Conservation (phyloP, 1,140 invertebrate species). For the Pseudomyrmex concolor region DNA sequence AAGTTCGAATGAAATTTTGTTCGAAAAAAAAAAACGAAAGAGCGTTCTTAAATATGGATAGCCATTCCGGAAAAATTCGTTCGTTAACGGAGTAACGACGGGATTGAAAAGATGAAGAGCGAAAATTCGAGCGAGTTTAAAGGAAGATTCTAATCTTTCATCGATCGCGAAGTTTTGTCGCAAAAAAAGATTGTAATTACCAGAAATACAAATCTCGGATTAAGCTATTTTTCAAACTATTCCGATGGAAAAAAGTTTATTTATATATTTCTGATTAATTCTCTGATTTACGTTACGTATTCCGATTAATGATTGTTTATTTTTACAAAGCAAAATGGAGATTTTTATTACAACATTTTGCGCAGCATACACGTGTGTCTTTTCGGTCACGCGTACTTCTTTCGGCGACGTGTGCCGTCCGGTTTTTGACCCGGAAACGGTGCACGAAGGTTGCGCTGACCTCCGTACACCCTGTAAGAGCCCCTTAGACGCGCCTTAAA, state of each 20-base stretch:
- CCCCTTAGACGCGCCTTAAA: conserved; percentile 64
- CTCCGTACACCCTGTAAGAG: conserved; percentile 69
- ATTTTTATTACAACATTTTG: conserved; percentile 9
- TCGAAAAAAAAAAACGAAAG: conserved; percentile 34
- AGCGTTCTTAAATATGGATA: conserved; percentile 38
- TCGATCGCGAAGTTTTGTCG: conserved; percentile 27
- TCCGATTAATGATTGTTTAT: not conserved
- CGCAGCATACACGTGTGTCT: conserved; percentile 11
- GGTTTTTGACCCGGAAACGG: conserved; percentile 81
- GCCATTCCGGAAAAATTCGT: conserved; percentile 52
- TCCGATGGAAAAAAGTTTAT: not conserved
- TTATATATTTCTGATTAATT: not conserved
- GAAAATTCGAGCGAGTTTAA: conserved; percentile 9
- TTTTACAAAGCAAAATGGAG: not conserved
- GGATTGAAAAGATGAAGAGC: conserved; percentile 40
- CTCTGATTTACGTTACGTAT: no score
- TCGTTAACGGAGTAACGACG: conserved; percentile 46
- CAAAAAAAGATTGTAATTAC: not conserved
- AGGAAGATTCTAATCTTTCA: conserved; percentile 38
- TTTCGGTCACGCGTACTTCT: conserved; percentile 30
- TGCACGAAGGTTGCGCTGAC: conserved; percentile 71
- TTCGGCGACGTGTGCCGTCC: conserved; percentile 73
- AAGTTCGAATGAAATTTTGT: conserved; percentile 56
- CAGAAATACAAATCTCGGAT: not conserved
- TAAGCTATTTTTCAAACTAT: not conserved